Conservation (phyloP, 1,140 invertebrate genomes). For the Orchestia grillus region DNA sequence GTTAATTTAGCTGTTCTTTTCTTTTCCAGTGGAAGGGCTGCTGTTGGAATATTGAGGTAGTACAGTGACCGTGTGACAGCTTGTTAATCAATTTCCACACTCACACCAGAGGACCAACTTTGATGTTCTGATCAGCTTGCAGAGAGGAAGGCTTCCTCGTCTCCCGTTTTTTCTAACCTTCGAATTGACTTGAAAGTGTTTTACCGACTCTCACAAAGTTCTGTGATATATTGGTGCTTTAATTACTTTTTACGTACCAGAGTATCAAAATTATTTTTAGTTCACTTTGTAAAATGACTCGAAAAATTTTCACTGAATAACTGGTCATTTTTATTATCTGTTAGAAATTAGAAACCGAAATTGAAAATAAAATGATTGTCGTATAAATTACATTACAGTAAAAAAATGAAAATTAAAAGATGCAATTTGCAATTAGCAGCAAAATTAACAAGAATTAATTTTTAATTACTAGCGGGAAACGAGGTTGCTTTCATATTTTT, state of each 20-base stretch:
- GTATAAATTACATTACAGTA: too few relatives aligned
- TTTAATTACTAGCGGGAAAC: not conserved
- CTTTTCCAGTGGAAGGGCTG: not conserved
- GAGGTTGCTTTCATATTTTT: not conserved
- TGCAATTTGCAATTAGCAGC: not conserved
- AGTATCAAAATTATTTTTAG: not conserved
- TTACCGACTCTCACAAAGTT: not conserved
- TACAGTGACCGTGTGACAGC: not conserved
- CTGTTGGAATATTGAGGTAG: conserved; percentile 31
- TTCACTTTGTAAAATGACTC: not conserved
- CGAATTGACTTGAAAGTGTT: not conserved
- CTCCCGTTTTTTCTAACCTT: not conserved
- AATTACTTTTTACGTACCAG: not conserved
- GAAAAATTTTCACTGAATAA: not conserved
- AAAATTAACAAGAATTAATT: not conserved
- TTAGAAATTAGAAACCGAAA: too few relatives aligned
- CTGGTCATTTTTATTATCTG: not conserved
- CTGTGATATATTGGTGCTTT: not conserved
- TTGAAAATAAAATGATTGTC: too few relatives aligned
- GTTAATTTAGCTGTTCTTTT: not conserved
- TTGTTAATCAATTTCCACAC: not conserved
- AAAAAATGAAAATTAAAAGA: too few relatives aligned
- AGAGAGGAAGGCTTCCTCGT: not conserved
- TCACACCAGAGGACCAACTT: not conserved
- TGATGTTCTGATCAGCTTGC: not conserved